phyloP scores from a whole-genome alignment of 2,797 vertebrate genomes.

The Parotocinclus haroldoi region DNA sequence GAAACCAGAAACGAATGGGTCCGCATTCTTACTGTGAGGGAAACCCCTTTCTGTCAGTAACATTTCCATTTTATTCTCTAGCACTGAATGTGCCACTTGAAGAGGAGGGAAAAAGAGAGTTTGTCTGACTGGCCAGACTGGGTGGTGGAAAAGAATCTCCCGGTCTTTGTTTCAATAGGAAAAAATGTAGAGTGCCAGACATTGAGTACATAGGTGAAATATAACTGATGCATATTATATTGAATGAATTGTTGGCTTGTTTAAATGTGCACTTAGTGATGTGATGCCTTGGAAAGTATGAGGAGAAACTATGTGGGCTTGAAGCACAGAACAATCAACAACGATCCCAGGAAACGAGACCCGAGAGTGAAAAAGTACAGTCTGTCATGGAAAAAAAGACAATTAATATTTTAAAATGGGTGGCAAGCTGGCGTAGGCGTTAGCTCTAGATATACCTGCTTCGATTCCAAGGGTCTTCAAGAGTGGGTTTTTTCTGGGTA shows the following conservation, averaged over 20 bases:
- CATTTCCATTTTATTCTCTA: slow-evolving; percentile 17
- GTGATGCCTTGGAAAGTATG: slow-evolving; percentile 41
- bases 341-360: slow-evolving; percentile 42
- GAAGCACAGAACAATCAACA: slow-evolving; percentile 50
- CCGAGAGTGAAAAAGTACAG: slow-evolving; percentile 53
- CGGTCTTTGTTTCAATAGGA: slow-evolving; percentile 30
- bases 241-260: slow-evolving; percentile 27
- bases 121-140: slow-evolving; percentile 4
- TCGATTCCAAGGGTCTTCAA: no score
- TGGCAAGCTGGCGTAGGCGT: no score
- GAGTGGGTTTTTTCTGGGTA: no score
- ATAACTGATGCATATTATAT: slow-evolving; percentile 47
- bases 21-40: slow-evolving; percentile 38
- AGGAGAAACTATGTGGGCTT: slow-evolving; percentile 49
- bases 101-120: slow-evolving; percentile 5
- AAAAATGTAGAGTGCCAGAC: slow-evolving; percentile 25
- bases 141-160: slow-evolving; percentile 6
- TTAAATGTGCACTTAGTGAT: slow-evolving; percentile 1
- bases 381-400: slow-evolving; percentile 3
- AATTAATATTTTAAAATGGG: background rate
- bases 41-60: slow-evolving; percentile 21
- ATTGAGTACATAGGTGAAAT: slow-evolving; percentile 42
- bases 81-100: slow-evolving; percentile 11
- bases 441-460: no score
- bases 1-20: slow-evolving; percentile 52